Conservation (phyloP, 2,113 vertebrate species). For the Gallinago media region DNA sequence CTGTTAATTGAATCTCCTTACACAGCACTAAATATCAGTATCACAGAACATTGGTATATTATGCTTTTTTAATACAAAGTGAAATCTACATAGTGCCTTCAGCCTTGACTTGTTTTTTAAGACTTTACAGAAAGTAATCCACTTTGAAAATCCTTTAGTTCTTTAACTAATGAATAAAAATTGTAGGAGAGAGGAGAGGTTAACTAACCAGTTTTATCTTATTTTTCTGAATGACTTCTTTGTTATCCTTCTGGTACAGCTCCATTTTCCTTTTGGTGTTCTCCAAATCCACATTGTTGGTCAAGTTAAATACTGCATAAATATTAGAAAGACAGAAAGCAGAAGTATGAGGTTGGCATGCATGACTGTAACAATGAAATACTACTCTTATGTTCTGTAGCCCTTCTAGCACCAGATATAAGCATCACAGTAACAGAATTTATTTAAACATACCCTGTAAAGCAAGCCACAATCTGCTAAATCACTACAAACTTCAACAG, state of each 20-base stretch:
- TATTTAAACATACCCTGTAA: not conserved
- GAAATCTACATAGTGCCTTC: not conserved
- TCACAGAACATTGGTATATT: not conserved
- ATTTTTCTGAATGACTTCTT: conserved; percentile 96
- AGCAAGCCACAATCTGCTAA: not conserved
- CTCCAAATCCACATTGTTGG: conserved; percentile 95
- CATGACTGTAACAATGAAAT: not conserved
- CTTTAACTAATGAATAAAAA: conserved; percentile 3
- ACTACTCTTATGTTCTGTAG: not conserved
- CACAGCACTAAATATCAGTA: not conserved
- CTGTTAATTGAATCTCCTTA: not conserved
- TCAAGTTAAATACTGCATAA: conserved; percentile 91
- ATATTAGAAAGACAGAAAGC: conserved; percentile 31
- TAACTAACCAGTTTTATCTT: conserved; percentile 92
- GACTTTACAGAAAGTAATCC: not conserved
- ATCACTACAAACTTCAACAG: not conserved
- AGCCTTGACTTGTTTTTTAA: not conserved
- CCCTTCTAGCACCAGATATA: not conserved
- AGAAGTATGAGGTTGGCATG: not conserved
- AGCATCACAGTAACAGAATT: not conserved
- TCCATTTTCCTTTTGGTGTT: conserved; percentile 95
- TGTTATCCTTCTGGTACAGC: conserved; percentile 94
- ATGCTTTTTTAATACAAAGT: not conserved
- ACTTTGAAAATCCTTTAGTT: not conserved
- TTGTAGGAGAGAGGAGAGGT: not conserved